A percentile compares a stretch with the other conserved stretches of the same genome.
Conservation (phyloP, 2,797 vertebrate genomes). For the Leptodactylus fallax region DNA sequence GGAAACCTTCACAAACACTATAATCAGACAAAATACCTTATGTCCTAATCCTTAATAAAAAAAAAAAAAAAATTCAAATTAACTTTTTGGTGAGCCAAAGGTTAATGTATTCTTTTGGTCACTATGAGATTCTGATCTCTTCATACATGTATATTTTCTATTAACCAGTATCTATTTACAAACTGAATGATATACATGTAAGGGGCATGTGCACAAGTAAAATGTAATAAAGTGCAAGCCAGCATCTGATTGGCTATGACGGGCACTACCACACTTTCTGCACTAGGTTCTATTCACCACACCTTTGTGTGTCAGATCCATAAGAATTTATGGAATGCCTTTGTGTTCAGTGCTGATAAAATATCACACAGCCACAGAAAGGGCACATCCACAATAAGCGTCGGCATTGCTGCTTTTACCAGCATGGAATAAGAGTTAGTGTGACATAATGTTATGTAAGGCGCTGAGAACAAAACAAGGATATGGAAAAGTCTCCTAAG, state of each 20-base stretch:
- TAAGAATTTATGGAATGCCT: constrained; percentile 14
- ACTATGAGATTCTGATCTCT: neutral
- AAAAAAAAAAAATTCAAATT: too few species aligned
- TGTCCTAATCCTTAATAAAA: too few species aligned
- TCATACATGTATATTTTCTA: neutral
- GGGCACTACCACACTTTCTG: neutral
- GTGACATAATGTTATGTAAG: neutral
- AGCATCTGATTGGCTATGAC: neutral
- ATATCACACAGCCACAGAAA: constrained; percentile 4
- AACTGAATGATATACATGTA: neutral
- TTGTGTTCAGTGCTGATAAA: neutral
- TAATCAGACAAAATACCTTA: too few species aligned
- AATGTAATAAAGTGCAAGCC: neutral
- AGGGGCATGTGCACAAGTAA: too few species aligned
- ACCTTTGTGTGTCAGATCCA: neutral
- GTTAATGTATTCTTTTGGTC: too few species aligned
- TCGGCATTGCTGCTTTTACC: neutral
- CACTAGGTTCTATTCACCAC: neutral
- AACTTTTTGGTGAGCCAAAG: too few species aligned
- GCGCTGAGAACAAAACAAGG: neutral
- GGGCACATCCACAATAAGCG: neutral
- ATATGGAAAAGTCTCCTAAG: neutral
- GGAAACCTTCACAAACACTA: too few species aligned
- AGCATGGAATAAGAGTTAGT: neutral
- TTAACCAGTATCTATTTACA: neutral